Evolutionary conservation across 2,797 vertebrate genomes (phyloP).

Genomic region (Artibeus jamaicensis): DNA sequence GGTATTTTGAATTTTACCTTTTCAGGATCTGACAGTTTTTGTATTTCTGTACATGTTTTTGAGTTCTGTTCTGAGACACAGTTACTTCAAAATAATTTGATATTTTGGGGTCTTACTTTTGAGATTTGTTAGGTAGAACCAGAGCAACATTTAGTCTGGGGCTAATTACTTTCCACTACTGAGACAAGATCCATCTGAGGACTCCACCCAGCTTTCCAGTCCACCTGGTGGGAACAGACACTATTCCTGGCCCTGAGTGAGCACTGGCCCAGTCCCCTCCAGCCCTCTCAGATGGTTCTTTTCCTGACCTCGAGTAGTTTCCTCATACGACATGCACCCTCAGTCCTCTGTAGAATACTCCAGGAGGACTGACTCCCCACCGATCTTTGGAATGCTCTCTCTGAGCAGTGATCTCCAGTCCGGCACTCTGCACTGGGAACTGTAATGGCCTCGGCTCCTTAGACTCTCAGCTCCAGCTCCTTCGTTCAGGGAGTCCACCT

Average conservation of each 20-base stretch:
- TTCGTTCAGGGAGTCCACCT: neutral
- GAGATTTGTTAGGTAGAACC: neutral
- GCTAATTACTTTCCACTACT: neutral
- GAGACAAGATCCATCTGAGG: neutral
- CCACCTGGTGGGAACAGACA: neutral
- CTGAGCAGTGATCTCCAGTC: neutral
- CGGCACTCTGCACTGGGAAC: neutral
- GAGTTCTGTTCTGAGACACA: neutral
- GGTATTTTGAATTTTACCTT: conserved; percentile 35
- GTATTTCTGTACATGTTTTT: neutral
- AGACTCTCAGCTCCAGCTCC: neutral
- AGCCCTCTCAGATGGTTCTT: neutral
- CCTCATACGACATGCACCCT: neutral
- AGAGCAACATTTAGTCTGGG: neutral
- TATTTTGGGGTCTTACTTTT: neutral
- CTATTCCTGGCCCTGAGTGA: neutral
- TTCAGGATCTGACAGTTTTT: neutral
- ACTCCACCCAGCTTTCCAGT: neutral
- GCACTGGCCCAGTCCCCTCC: neutral
- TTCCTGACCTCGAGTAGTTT: neutral
- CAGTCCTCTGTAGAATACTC: neutral
- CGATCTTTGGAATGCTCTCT: neutral
- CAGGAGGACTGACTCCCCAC: too few relatives aligned
- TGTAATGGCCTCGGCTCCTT: neutral
- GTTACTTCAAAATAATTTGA: neutral